phyloP scores from a whole-genome alignment of 2,113 vertebrate genomes.

The Zosterops pallidus region DNA sequence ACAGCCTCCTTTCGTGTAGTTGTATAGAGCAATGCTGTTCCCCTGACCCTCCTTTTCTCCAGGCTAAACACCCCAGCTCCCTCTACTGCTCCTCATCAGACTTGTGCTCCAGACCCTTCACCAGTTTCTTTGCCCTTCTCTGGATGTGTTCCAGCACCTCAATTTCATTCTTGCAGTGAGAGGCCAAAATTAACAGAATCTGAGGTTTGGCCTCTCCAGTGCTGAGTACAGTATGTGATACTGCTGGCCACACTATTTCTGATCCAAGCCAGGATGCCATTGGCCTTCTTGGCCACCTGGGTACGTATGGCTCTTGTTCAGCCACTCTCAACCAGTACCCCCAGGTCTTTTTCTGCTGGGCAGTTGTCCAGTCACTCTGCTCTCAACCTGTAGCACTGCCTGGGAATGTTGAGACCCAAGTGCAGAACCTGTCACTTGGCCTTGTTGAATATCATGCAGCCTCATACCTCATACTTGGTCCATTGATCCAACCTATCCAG shows the following conservation, averaged over 20 bases:
- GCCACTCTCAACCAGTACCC: background rate
- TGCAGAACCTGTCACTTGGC: background rate
- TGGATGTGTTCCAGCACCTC: background rate
- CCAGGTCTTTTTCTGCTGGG: background rate
- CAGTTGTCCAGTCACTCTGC: background rate
- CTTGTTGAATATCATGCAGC: background rate
- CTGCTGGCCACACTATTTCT: background rate
- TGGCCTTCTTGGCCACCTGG: background rate
- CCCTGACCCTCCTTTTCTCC: background rate
- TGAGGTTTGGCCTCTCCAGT: background rate
- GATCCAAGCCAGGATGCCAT: background rate
- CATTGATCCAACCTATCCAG: background rate
- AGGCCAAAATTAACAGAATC: background rate
- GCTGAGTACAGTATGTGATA: rapidly evolving
- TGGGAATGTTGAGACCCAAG: background rate
- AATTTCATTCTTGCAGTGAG: background rate
- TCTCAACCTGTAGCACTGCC: background rate
- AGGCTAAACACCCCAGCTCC: background rate
- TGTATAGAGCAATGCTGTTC: background rate
- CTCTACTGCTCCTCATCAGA: background rate
- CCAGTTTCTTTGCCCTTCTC: background rate
- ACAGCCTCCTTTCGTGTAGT: background rate
- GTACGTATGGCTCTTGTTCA: background rate
- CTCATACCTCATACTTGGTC: background rate
- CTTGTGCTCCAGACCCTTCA: background rate